Conservation (phyloP, 2,888 invertebrate species). For the Morpho deidamia region DNA sequence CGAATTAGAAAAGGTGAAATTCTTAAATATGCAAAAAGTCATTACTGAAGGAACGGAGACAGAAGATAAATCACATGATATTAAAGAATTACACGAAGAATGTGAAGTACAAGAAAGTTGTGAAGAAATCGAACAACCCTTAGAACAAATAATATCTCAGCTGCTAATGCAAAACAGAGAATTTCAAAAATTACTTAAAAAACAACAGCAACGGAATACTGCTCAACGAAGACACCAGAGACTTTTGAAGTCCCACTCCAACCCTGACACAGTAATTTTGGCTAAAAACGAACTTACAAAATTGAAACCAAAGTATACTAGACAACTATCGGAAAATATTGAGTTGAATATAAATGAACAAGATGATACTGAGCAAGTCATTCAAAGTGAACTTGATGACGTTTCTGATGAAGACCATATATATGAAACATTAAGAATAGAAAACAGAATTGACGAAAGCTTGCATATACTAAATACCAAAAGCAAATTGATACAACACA, state of each 20-base stretch:
- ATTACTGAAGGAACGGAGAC: constrained; percentile 63
- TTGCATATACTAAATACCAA: constrained; percentile 47
- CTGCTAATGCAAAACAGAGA: constrained; percentile 89
- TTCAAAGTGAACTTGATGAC: constrained; percentile 38
- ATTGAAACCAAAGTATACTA: constrained; percentile 54
- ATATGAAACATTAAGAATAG: constrained; percentile 78
- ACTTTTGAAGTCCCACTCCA: constrained; percentile 72
- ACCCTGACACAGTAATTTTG: constrained; percentile 68
- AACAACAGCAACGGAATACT: constrained; percentile 80
- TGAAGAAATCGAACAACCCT: constrained; percentile 74
- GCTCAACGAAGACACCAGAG: constrained; percentile 76
- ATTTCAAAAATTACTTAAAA: constrained; percentile 87
- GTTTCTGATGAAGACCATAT: constrained; percentile 75
- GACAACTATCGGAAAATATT: constrained; percentile 58
- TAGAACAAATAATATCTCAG: constrained; percentile 89
- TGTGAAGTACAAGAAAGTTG: constrained; percentile 42
- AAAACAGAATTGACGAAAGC: constrained; percentile 47
- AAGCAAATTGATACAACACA: constrained; percentile 56
- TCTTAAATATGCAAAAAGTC: constrained; percentile 68
- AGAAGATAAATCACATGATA: constrained; percentile 50
- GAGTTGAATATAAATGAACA: constrained; percentile 34
- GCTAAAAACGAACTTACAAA: constrained; percentile 53
- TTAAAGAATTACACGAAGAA: constrained; percentile 34
- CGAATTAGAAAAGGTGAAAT: constrained; percentile 70
- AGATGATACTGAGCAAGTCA: constrained; percentile 30